phyloP scores from a whole-genome alignment of 2,797 vertebrate genomes.

The Nyctalus aviator region DNA sequence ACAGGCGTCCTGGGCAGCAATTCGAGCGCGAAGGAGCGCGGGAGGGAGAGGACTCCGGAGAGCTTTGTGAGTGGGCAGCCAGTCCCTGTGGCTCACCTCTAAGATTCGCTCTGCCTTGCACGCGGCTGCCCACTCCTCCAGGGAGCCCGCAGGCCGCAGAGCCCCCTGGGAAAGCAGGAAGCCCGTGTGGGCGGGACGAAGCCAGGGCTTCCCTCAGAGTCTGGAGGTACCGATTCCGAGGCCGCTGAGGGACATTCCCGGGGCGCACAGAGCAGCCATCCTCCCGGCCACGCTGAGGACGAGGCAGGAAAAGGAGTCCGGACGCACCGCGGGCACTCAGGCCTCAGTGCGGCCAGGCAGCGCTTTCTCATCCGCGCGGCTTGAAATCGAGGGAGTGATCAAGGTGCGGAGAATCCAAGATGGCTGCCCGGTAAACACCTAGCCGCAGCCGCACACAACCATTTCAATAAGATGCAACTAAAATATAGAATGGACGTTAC shows the following conservation, averaged over 20 bases:
- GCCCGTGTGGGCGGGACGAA: not conserved
- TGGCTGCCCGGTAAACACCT: too few species aligned
- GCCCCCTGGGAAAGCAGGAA: not conserved
- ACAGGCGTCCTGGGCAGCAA: not conserved
- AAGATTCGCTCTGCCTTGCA: not conserved
- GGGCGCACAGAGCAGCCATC: not conserved
- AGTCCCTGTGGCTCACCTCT: not conserved
- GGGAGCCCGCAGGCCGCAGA: not conserved
- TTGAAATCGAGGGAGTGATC: not conserved
- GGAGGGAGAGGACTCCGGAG: not conserved
- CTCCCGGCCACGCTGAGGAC: not conserved
- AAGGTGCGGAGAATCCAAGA: not conserved
- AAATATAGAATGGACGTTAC: too few species aligned
- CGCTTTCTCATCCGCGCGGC: not conserved
- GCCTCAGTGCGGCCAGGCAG: not conserved
- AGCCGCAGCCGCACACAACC: too few species aligned
- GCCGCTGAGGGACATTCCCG: not conserved
- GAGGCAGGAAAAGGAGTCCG: not conserved
- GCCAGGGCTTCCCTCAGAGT: not conserved
- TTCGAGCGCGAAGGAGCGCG: not conserved
- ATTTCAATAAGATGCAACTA: too few species aligned
- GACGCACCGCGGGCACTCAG: not conserved
- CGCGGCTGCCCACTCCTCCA: not conserved
- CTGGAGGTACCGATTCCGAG: not conserved
- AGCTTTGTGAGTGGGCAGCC: not conserved